phyloP scores from a whole-genome alignment of 2,888 invertebrate species.

The Lasius platythorax region DNA sequence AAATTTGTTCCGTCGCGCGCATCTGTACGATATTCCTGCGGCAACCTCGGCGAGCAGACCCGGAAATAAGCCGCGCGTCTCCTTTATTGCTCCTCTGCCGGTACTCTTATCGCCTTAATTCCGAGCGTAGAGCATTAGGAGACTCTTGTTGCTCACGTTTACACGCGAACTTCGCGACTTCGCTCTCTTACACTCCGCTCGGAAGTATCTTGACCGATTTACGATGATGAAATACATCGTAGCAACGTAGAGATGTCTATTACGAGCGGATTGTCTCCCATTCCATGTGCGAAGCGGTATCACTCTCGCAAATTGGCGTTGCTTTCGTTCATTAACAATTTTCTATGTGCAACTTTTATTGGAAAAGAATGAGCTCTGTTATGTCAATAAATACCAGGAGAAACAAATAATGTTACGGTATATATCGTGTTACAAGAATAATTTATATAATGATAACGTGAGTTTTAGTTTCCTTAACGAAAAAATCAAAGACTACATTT shows the following conservation, averaged over 20 bases:
- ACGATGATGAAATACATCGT: constrained; percentile 33
- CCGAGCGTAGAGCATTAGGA: constrained; percentile 19
- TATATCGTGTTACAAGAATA: neutral
- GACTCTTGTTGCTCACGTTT: constrained; percentile 36
- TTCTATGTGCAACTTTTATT: neutral
- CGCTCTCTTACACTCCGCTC: neutral
- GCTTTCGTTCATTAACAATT: neutral
- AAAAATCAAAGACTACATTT: neutral
- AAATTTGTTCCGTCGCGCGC: constrained; percentile 67
- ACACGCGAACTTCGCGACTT: constrained; percentile 45
- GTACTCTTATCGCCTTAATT: constrained; percentile 61
- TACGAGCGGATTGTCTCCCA: neutral
- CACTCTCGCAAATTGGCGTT: neutral
- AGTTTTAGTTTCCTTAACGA: neutral
- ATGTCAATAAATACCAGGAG: neutral
- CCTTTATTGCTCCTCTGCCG: constrained; percentile 60
- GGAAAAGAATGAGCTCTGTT: neutral
- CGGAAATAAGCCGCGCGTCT: constrained; percentile 53
- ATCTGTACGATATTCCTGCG: constrained; percentile 52
- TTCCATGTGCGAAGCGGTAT: neutral
- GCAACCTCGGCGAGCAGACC: constrained; percentile 36
- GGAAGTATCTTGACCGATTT: constrained; percentile 38
- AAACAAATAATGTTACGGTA: neutral
- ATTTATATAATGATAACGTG: neutral
- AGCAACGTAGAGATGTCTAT: constrained; percentile 17